Percentiles rank a stretch among this genome's conserved stretches.
phyloP scores from a whole-genome alignment of 2,797 vertebrate genomes.

The Gouania willdenowi region DNA sequence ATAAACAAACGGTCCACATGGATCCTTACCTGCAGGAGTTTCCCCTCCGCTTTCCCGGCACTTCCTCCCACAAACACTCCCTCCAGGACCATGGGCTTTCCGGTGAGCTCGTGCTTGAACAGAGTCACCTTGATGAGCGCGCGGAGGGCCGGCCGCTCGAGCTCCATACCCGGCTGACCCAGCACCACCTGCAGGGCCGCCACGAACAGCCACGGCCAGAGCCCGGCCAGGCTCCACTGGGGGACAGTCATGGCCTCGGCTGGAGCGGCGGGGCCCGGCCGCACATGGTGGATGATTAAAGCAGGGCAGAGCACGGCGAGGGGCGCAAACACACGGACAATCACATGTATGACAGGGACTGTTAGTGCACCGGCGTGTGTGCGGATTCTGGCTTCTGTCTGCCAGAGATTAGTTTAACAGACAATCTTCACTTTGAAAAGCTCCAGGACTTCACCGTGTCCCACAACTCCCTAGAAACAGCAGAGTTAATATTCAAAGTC shows the following conservation, averaged over 20 bases:
- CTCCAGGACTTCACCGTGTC: slow-evolving; percentile 19
- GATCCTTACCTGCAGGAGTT: slow-evolving; percentile 90
- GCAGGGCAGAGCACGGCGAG: slow-evolving; percentile 61
- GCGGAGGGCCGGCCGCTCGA: slow-evolving; percentile 82
- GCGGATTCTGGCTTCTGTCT: slow-evolving; percentile 3
- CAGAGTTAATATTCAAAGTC: too few relatives aligned
- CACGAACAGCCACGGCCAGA: slow-evolving; percentile 90
- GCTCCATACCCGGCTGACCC: slow-evolving; percentile 82
- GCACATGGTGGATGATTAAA: slow-evolving; percentile 86
- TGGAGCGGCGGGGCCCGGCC: slow-evolving; percentile 86
- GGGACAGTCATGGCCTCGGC: slow-evolving; percentile 93
- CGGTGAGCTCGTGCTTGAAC: slow-evolving; percentile 82
- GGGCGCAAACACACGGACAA: too few relatives aligned
- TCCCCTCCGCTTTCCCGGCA: slow-evolving; percentile 86
- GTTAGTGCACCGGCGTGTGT: neutral
- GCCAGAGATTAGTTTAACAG: slow-evolving; percentile 13
- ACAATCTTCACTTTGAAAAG: slow-evolving; percentile 39
- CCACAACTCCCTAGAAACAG: too few relatives aligned
- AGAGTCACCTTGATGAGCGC: slow-evolving; percentile 90
- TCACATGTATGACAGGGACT: neutral
- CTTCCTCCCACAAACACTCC: slow-evolving; percentile 89
- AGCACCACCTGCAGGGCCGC: slow-evolving; percentile 88
- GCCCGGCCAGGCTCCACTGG: slow-evolving; percentile 86
- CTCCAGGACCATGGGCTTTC: slow-evolving; percentile 82
- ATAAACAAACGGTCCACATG: too few relatives aligned